A percentile compares a stretch with the other conserved stretches of the same genome.
phyloP scores from a whole-genome alignment of 2,797 vertebrate genomes.

The Scolopax rusticola region DNA sequence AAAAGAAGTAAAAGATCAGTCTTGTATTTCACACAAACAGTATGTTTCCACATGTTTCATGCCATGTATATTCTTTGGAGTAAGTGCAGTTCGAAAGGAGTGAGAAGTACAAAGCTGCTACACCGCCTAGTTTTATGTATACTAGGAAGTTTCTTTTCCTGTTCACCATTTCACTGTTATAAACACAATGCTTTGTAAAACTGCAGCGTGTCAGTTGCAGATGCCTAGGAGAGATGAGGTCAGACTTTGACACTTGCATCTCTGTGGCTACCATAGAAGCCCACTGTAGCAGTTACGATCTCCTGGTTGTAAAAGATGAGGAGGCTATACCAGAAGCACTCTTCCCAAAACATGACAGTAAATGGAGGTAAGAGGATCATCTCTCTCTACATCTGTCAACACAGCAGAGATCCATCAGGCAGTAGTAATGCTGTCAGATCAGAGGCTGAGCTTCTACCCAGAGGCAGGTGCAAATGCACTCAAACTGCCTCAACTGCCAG shows the following conservation, averaged over 20 bases:
- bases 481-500: neutral
- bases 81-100: neutral
- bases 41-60: neutral
- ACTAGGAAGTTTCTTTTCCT: neutral
- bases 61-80: neutral
- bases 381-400: neutral
- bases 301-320: neutral
- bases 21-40: neutral
- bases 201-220: neutral
- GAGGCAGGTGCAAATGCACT: neutral
- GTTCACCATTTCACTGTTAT: neutral
- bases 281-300: neutral
- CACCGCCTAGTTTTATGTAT: neutral
- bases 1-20: neutral
- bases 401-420: neutral
- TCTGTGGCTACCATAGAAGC: neutral
- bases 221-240: neutral
- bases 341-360: neutral
- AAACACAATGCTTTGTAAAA: neutral
- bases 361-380: neutral
- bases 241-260: neutral
- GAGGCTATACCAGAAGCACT: neutral
- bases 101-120: neutral
- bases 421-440: neutral
- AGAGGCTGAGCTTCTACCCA: neutral